Evolutionary conservation across 2,113 vertebrate genomes (phyloP).

Genomic region (Dipodomys spectabilis): DNA sequence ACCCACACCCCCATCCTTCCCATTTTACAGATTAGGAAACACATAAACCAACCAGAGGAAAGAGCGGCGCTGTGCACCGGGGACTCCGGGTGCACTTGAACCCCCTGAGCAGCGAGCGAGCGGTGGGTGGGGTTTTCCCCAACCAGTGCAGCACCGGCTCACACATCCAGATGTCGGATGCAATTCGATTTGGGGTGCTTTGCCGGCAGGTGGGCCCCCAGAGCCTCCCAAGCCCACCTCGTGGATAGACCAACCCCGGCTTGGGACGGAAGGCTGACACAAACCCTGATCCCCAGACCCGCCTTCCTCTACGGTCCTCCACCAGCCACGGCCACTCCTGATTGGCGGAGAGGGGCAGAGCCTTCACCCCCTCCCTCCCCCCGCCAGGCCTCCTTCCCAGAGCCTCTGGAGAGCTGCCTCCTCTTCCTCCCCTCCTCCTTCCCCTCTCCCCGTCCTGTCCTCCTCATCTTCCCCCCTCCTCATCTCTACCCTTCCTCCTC

Average conservation of each 20-base stretch:
- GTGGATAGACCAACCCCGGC: not conserved
- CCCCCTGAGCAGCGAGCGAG: not conserved
- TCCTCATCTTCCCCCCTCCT: fast-evolving
- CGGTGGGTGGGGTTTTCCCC: no score
- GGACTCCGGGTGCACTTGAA: no score
- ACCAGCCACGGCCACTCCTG: no score
- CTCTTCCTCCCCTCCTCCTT: no score
- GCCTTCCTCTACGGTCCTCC: no score
- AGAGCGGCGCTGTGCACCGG: no score
- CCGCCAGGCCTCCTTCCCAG: not conserved
- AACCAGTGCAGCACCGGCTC: no score
- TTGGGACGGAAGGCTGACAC: no score
- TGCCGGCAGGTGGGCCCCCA: not conserved
- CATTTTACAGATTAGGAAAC: conserved; percentile 65
- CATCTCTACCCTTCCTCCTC: no score
- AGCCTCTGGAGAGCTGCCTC: not conserved
- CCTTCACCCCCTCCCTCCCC: not conserved
- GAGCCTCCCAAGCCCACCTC: not conserved
- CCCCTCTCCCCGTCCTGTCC: fast-evolving
- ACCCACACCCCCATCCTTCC: not conserved
- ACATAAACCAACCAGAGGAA: no score
- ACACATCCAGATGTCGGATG: fast-evolving
- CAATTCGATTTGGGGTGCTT: not conserved
- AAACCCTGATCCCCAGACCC: no score
- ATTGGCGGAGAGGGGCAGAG: not conserved